Percentiles rank a stretch among this genome's conserved stretches.
Evolutionary conservation across 2,113 vertebrate species (phyloP).

Genomic region (rabbit (Oryctolagus cuniculus)): DNA sequence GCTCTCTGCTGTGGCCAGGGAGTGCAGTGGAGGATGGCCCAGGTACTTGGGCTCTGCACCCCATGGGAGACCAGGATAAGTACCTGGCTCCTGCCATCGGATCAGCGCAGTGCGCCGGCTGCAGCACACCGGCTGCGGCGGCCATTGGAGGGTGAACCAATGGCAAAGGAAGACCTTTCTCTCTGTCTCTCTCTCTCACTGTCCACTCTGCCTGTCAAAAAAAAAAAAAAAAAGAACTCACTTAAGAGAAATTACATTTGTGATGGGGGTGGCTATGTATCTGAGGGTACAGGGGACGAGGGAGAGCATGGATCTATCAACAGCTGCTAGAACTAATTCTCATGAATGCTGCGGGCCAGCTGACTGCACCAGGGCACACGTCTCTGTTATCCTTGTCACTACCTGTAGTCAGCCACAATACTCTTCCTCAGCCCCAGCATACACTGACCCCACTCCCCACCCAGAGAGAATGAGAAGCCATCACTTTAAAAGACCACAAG

Average conservation of each 20-base stretch:
- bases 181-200: too few species aligned
- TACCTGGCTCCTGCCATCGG: too few species aligned
- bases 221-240: too few species aligned
- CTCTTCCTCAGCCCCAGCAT: background rate
- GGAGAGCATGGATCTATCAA: background rate
- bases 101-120: too few species aligned
- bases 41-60: too few species aligned
- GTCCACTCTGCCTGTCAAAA: too few species aligned
- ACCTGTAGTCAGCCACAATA: background rate
- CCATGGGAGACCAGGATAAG: too few species aligned
- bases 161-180: too few species aligned
- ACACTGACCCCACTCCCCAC: background rate
- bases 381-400: background rate
- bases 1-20: too few species aligned
- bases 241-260: conserved; percentile 43
- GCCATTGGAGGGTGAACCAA: too few species aligned
- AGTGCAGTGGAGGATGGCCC: too few species aligned
- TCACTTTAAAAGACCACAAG: conserved; percentile 24
- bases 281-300: background rate
- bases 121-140: too few species aligned
- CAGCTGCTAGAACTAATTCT: background rate
- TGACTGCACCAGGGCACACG: background rate
- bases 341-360: background rate
- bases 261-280: background rate
- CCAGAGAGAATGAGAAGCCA: background rate